These are phyloP conservation scores for Plumapathes pennacea DNA, from an alignment of 92 coral and sea anemone species.

Conservation along the genomic window DNA sequence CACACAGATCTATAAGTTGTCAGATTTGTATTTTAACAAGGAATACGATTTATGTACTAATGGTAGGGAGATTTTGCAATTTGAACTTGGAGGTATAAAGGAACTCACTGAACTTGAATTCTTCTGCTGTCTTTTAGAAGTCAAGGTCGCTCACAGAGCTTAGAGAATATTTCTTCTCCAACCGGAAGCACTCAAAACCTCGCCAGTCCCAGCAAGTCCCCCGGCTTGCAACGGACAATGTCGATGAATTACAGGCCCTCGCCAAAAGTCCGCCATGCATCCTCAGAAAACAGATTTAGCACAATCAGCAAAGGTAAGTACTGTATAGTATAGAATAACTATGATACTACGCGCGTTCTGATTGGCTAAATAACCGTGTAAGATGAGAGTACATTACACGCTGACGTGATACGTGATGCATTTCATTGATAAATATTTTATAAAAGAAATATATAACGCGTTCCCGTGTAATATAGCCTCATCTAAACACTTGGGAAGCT, in stretches of 20 bases:
- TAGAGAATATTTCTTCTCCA: constrained; percentile 74
- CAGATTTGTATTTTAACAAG: no score
- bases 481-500: no score
- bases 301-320: constrained; percentile 60
- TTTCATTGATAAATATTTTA: no score
- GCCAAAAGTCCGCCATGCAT: constrained; percentile 59
- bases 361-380: no score
- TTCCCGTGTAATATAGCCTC: no score
- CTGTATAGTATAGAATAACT: neutral
- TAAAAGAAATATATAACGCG: no score
- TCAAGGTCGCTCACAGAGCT: constrained; percentile 69
- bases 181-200: constrained; percentile 8
- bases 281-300: constrained; percentile 74
- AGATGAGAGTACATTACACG: no score
- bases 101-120: neutral
- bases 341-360: neutral
- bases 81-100: neutral
- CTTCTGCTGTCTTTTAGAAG: constrained; percentile 13
- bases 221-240: constrained; percentile 72
- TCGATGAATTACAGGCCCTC: constrained; percentile 78
- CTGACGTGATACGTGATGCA: no score
- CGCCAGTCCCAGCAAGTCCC: constrained; percentile 56
- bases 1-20: no score
- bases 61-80: neutral
- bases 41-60: no score